These are phyloP conservation scores for Steinernema hermaphroditum DNA, from an alignment of 2,888 invertebrate species.

Conservation along the genomic window DNA sequence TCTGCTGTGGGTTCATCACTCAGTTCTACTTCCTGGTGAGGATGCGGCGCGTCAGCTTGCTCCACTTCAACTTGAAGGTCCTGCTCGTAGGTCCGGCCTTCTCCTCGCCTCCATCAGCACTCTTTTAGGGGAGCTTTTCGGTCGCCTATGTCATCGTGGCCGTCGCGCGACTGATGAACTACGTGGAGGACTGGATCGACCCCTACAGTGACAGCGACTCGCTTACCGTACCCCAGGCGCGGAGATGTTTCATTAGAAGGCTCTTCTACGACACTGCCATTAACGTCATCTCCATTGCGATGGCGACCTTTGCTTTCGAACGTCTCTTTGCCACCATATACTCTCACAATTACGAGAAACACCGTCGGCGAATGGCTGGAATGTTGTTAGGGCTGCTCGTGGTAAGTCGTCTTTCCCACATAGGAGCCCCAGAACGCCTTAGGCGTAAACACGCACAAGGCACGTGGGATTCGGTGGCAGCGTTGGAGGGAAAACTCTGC, in stretches of 20 bases:
- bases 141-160: constrained; percentile 6
- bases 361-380: not conserved
- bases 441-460: too few relatives aligned
- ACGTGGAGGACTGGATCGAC: not conserved
- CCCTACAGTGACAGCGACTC: too few relatives aligned
- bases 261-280: constrained; percentile 24
- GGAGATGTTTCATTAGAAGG: not conserved
- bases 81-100: not conserved
- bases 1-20: not conserved
- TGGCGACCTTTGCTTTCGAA: constrained; percentile 5
- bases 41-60: not conserved
- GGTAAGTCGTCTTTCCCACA: not conserved
- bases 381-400: not conserved
- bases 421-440: too few relatives aligned
- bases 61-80: constrained; percentile 19
- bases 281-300: constrained; percentile 13
- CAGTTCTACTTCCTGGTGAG: constrained; percentile 13
- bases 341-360: not conserved
- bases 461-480: too few relatives aligned
- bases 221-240: constrained; percentile 5
- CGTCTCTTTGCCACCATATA: not conserved
- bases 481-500: too few relatives aligned
- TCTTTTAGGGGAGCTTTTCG: constrained; percentile 15
- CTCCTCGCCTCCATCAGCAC: too few relatives aligned
- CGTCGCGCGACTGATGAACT: not conserved